Conservation (phyloP, 2,113 vertebrate species). For the Puffinus mauretanicus region DNA sequence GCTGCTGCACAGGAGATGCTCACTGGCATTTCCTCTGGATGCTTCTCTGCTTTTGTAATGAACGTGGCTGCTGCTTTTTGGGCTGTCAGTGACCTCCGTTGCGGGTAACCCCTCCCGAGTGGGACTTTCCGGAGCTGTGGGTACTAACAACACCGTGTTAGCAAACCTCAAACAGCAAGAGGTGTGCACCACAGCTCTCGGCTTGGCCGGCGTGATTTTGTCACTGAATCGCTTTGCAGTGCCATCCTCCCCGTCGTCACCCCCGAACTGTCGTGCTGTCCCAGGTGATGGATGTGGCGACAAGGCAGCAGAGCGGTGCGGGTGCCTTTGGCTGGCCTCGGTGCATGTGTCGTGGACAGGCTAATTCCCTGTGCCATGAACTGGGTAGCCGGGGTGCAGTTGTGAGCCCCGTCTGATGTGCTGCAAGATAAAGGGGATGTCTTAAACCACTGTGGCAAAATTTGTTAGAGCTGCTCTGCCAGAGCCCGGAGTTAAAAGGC, state of each 20-base stretch:
- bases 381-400: neutral
- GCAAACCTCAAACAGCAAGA: neutral
- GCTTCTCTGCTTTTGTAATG: neutral
- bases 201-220: neutral
- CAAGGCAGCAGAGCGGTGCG: rapidly evolving
- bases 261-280: neutral
- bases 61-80: neutral
- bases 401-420: neutral
- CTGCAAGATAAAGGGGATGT: constrained; percentile 17
- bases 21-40: neutral
- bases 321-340: neutral
- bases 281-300: neutral
- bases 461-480: neutral
- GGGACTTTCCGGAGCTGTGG: neutral
- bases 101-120: neutral
- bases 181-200: rapidly evolving
- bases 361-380: neutral
- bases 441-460: neutral
- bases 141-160: neutral
- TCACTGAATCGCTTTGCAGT: neutral
- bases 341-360: neutral
- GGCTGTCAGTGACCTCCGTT: neutral
- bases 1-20: neutral
- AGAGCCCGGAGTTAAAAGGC: neutral
- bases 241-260: neutral